These are phyloP conservation scores for Ammodytes dubius DNA, from an alignment of 2,113 vertebrate species.

Conservation along the genomic window DNA sequence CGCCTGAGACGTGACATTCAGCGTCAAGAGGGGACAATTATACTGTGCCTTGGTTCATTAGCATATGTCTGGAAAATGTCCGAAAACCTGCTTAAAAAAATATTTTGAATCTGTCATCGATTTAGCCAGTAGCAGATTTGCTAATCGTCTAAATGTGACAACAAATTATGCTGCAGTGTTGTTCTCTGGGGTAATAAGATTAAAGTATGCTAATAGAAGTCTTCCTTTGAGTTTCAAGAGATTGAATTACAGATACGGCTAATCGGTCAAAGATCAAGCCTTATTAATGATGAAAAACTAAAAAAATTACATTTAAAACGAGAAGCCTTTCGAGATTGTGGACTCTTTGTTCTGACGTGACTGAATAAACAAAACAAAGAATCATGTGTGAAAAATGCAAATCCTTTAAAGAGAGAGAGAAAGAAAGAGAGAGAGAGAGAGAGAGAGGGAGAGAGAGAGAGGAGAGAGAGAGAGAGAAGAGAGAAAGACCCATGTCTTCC, in stretches of 20 bases:
- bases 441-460: too few relatives aligned
- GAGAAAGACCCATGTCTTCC: constrained; percentile 7
- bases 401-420: neutral
- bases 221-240: constrained; percentile 42
- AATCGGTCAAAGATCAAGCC: constrained; percentile 32
- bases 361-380: neutral
- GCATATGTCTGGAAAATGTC: constrained; percentile 16
- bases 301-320: neutral
- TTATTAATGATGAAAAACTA: constrained; percentile 6
- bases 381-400: neutral
- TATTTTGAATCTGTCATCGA: constrained; percentile 35
- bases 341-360: neutral
- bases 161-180: constrained; percentile 40
- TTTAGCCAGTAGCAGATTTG: constrained; percentile 38
- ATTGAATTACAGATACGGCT: constrained; percentile 48
- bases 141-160: constrained; percentile 44
- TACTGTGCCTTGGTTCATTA: constrained; percentile 24
- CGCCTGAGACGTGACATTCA: constrained; percentile 17
- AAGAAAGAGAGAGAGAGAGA: too few relatives aligned
- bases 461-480: neutral
- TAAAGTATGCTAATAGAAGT: constrained; percentile 37
- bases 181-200: constrained; percentile 40
- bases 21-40: neutral
- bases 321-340: neutral
- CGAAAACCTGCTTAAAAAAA: constrained; percentile 1